A percentile compares a stretch with the other conserved stretches of the same genome.
Conservation (phyloP, 2,888 invertebrate genomes). For the Erebia palarica region DNA sequence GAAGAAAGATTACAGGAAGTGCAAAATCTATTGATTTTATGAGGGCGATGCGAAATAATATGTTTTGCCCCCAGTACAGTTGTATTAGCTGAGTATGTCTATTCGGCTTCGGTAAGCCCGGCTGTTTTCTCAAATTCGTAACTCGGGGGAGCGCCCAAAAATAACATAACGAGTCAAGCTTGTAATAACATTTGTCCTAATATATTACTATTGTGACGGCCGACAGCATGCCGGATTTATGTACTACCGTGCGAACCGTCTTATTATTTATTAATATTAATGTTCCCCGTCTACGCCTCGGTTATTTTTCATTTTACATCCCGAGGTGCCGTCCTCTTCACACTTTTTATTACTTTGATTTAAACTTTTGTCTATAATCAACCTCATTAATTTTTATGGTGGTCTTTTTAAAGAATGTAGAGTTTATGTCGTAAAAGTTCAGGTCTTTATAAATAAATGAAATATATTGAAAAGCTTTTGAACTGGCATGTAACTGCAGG, state of each 20-base stretch:
- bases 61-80: background rate
- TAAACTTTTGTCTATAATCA: constrained; percentile 23
- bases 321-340: constrained; percentile 15
- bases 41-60: background rate
- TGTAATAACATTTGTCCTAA: constrained; percentile 81
- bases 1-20: no score
- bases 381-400: constrained; percentile 6
- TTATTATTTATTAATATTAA: constrained; percentile 78
- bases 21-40: no score
- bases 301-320: constrained; percentile 38
- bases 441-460: no score
- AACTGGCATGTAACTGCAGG: no score
- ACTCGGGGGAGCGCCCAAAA: constrained; percentile 65
- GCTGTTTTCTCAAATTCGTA: constrained; percentile 36
- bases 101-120: constrained; percentile 4
- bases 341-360: constrained; percentile 27
- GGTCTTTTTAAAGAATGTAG: background rate
- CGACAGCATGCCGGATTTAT: constrained; percentile 71
- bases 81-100: background rate
- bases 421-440: background rate
- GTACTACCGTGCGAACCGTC: constrained; percentile 72
- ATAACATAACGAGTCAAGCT: constrained; percentile 77
- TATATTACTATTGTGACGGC: constrained; percentile 79
- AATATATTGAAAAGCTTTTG: no score
- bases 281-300: constrained; percentile 63